Base-by-base conservation (phyloP, 2,113 vertebrate genomes). In the Dunckerocampus dactyliophorus region DNA sequence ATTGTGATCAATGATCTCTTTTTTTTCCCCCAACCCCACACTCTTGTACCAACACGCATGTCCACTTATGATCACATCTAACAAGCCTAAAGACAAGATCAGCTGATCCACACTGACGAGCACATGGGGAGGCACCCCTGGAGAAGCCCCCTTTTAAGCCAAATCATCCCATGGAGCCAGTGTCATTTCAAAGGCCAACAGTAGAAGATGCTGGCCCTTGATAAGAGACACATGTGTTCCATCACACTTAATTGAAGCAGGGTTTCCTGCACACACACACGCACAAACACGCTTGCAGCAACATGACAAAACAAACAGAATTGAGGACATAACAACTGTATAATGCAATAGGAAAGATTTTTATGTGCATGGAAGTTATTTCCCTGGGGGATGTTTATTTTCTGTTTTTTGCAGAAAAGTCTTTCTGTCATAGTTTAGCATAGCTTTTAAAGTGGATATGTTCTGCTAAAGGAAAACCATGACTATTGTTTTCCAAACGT, bases 171-270 rank as follows among this genome's bases (percentile, higher is more conserved):
- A 8, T 75, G 79, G 78, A 89, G 84, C 80, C 76, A 54, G 69
- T 75, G 85, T 83, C 69, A 46, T 82, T 85, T 85, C 78, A 86
- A 86, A 87, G 79, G 80, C 83, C 81, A 84, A 78, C 77, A 71
- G 82, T 82, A 79, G 84, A 84, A 86, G 86, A 90, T 88, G 77
- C 63, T 79, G 71, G 84, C 62, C 63, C 62, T 63, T 20, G 85
- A 90, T 89, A 90, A 83, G 69, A 62, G 80, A 85, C 90, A 91
- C 88, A 86, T 91, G 88, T 85, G 82, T 89, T 87, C 79, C 72
- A 91, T 90, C 88, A 89, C 62, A 62, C 66, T 84, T 82, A 90
- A 89, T 88, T 89, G 82, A 90, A 90, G 84, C 85, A 86, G 82
- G 67, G 83, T 88, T 88, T 80, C 74, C 69, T 81, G 63, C 79